These are phyloP conservation scores for Vulpes lagopus DNA, from an alignment of 2,113 vertebrate species.

Conservation along the genomic window DNA sequence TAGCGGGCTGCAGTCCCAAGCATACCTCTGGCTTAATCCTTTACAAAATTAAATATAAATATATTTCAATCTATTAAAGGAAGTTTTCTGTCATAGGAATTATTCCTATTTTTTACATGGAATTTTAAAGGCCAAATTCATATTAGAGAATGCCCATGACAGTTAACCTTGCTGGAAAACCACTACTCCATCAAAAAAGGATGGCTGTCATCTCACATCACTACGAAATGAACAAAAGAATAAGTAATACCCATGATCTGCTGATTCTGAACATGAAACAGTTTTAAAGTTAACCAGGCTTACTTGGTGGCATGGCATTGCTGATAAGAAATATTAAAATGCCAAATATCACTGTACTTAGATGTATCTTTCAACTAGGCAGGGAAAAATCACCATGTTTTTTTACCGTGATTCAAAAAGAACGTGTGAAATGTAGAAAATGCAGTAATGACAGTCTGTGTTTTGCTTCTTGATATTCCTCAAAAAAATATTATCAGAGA, in stretches of 20 bases:
- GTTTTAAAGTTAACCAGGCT: constrained; percentile 1
- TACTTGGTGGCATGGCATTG: neutral
- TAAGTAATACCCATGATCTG: neutral
- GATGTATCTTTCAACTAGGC: constrained; percentile 15
- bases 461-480: constrained; percentile 7
- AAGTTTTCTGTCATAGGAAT: neutral
- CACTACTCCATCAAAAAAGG: neutral
- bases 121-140: neutral
- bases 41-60: neutral
- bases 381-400: neutral
- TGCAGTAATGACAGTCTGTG: neutral
- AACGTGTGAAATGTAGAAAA: constrained; percentile 43
- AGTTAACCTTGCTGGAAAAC: neutral
- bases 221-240: neutral
- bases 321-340: constrained; percentile 59
- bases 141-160: neutral
- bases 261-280: neutral
- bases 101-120: constrained; percentile 5
- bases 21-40: neutral
- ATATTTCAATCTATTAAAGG: neutral
- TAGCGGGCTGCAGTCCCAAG: neutral
- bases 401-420: constrained; percentile 22
- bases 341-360: neutral
- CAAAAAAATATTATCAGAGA: constrained; percentile 27
- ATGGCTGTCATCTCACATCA: neutral